These are phyloP conservation scores for Zosterops japonicus DNA, from an alignment of 2,113 vertebrate species.

Conservation along the genomic window DNA sequence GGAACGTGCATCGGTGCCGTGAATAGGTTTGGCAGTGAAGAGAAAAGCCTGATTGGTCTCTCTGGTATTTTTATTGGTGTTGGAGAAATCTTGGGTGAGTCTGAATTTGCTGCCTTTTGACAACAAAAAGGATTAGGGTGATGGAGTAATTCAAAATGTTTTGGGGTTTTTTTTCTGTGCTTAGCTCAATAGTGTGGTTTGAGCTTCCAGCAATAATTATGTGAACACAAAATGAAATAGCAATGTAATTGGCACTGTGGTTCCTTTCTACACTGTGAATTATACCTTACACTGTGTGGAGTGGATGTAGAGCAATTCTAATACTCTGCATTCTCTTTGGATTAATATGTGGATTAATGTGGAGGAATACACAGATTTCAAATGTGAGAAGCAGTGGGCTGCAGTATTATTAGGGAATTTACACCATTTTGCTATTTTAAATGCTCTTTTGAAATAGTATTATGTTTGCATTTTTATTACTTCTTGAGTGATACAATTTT, in stretches of 20 bases:
- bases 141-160: neutral
- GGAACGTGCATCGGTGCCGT: conserved; percentile 94
- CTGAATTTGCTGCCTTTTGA: neutral
- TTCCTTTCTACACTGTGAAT: neutral
- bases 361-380: neutral
- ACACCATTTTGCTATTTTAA: neutral
- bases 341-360: neutral
- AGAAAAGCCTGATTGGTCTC: conserved; percentile 93
- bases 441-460: neutral
- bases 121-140: neutral
- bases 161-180: neutral
- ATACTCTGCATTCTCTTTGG: neutral
- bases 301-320: neutral
- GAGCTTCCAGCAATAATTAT: neutral
- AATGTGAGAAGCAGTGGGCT: neutral
- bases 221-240: neutral
- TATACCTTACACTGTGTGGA: neutral
- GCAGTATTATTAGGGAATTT: neutral
- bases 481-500: neutral
- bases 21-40: conserved; percentile 85
- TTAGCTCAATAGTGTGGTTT: neutral
- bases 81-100: conserved; percentile 94
- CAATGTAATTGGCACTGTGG: neutral
- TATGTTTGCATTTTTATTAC: neutral
- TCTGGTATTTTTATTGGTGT: conserved; percentile 95